Base-by-base conservation (phyloP, 1,140 invertebrate species). In the Nymphalis io region DNA sequence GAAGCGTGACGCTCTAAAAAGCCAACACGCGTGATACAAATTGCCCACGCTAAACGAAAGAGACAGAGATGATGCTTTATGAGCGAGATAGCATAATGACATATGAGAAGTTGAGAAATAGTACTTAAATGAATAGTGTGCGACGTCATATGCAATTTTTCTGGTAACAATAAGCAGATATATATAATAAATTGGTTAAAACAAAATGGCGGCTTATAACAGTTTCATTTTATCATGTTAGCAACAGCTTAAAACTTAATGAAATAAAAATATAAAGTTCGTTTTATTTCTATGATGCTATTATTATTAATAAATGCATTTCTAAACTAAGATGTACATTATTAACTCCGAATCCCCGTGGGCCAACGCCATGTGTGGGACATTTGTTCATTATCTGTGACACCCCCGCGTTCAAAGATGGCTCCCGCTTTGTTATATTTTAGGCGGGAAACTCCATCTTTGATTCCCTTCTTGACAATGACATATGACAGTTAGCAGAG, bases 1-100 rank as follows among this genome's bases (percentile, higher is more conserved):
- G 72, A 76, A 65, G 76, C 73, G 73, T 79, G 68, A 78, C 78
- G 78, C 51, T 78, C 82, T 79, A 80, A 82, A 84, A 84, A 82
- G 69, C 70, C 75, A 79, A 71, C 71, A 62, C 46, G 78, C 82
- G 80, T 84, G 46, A 11, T 51, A 75, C 73, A 78, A n/a, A 73
- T 64, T 55, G 60, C 70, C 60, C 67, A 73, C 66, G 64, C 27
- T 33, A 8, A 33, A 33, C 53, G 55, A 44, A 48, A 48, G 65
- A 58, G 60, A 70, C 21, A 58, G 13, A 16, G 15, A 60, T 16
- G 16, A 55, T n/a, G 11, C 1, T 2, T 15, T 6, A 27, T 27
- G 51, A 55, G 15, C 21, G 21, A 55, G 51, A 55, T 13, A 15
- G 20, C 27, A 33, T 33, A 33, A 6, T 8, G 27, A 33, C 27